phyloP scores from a whole-genome alignment of 2,888 invertebrate species.

The Hybos culiciformis region DNA sequence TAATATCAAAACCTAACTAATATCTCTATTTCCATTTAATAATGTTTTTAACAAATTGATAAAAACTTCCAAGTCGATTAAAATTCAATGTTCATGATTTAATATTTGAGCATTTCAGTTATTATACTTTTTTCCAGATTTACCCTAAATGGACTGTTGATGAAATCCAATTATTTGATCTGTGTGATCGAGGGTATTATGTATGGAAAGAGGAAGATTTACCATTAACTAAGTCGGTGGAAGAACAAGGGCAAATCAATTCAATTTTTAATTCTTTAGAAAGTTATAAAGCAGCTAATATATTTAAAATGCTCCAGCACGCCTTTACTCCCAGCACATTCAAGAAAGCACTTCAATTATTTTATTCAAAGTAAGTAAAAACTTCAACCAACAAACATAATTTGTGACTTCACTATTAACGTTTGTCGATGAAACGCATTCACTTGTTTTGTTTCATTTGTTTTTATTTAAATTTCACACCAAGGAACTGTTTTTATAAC shows the following conservation, averaged over 20 bases:
- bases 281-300: not conserved
- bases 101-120: not conserved
- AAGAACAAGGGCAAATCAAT: not conserved
- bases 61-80: not conserved
- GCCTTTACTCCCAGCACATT: too few relatives aligned
- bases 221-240: not conserved
- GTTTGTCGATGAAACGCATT: too few relatives aligned
- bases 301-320: conserved; percentile 1
- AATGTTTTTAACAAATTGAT: not conserved
- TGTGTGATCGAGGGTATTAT: not conserved
- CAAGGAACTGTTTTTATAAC: too few relatives aligned
- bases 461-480: too few relatives aligned
- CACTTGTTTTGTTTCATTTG: too few relatives aligned
- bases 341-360: too few relatives aligned
- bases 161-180: not conserved
- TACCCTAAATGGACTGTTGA: conserved; percentile 4
- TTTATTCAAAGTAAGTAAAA: too few relatives aligned
- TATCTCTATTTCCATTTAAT: not conserved
- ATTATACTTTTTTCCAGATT: conserved; percentile 4
- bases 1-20: too few relatives aligned
- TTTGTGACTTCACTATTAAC: too few relatives aligned
- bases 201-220: not conserved
- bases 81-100: not conserved
- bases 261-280: not conserved
- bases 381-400: too few relatives aligned